Evolutionary conservation across 2,797 vertebrate genomes (phyloP).

Genomic region (Clarias laeviceps): DNA sequence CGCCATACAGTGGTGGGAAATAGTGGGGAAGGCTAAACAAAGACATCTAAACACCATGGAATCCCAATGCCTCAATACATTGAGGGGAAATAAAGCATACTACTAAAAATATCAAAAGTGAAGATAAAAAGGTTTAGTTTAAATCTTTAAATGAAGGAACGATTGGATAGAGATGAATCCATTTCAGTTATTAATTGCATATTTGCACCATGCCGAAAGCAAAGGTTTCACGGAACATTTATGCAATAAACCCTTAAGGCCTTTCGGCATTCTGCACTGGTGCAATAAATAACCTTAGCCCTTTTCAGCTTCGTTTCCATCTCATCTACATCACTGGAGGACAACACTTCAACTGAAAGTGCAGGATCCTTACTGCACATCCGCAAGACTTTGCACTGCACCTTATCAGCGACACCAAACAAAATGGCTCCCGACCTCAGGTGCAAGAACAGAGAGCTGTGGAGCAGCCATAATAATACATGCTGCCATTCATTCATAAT

Average conservation of each 20-base stretch:
- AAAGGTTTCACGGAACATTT: conserved; percentile 11
- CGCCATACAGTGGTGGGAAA: conserved; percentile 85
- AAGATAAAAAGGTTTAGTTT: background rate
- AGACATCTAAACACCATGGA: background rate
- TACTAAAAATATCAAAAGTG: background rate
- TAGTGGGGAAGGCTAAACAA: conserved; percentile 41
- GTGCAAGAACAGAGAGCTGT: conserved; percentile 11
- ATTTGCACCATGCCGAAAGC: conserved; percentile 29
- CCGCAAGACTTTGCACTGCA: conserved; percentile 46
- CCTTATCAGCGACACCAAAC: conserved; percentile 40
- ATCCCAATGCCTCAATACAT: conserved; percentile 28
- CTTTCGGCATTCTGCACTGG: conserved; percentile 22
- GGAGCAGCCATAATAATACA: background rate
- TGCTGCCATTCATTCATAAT: background rate
- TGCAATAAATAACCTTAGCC: conserved; percentile 29
- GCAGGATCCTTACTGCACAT: conserved; percentile 25
- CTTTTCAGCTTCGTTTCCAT: conserved; percentile 4
- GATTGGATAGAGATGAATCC: conserved; percentile 2
- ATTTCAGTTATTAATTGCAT: conserved; percentile 21
- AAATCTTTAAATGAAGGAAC: conserved; percentile 25
- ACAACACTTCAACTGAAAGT: conserved; percentile 41
- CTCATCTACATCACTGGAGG: conserved; percentile 29
- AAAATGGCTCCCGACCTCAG: conserved; percentile 41
- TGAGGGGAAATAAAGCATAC: conserved; percentile 12
- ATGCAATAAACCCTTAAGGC: conserved; percentile 33